phyloP scores from a whole-genome alignment of 2,888 invertebrate species.

The Zele albiditarsus region DNA sequence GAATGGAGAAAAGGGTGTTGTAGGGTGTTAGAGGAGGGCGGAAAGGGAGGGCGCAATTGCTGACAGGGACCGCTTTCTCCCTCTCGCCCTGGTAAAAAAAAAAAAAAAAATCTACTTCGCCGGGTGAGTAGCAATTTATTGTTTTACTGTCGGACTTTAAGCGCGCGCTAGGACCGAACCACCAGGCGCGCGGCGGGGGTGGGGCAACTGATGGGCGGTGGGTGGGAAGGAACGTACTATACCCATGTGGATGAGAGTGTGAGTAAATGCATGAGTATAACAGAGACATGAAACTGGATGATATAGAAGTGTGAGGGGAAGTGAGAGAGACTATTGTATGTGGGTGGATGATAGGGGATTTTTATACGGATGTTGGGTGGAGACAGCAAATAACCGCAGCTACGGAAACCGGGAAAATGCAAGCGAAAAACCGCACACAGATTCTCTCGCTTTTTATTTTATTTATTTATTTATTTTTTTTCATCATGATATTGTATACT shows the following conservation, averaged over 20 bases:
- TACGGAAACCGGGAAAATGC: conserved; percentile 43
- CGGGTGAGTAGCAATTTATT: conserved; percentile 67
- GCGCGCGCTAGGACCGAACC: conserved; percentile 47
- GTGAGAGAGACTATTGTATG: conserved; percentile 48
- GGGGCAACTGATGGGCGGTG: conserved; percentile 28
- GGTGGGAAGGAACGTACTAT: conserved; percentile 8
- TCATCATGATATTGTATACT: background rate
- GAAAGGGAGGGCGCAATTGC: conserved; percentile 64
- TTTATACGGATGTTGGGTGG: conserved; percentile 39
- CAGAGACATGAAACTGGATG: background rate
- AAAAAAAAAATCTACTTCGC: conserved; percentile 45
- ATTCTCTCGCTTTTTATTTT: background rate
- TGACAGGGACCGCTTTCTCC: conserved; percentile 70
- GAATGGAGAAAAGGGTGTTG: conserved; percentile 50
- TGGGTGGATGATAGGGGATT: conserved; percentile 47
- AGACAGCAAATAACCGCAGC: conserved; percentile 34
- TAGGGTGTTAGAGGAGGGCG: conserved; percentile 75
- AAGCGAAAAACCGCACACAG: conserved; percentile 12
- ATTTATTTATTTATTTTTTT: conserved; percentile 21
- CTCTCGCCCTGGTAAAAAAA: conserved; percentile 52
- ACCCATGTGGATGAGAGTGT: background rate
- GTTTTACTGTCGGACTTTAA: conserved; percentile 60
- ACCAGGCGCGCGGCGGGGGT: conserved; percentile 36
- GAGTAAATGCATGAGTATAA: background rate
- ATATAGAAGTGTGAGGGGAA: background rate